Evolutionary conservation across 53 echinoderm and acorn worm species (phyloP).

Genomic region (Mesocentrotus franciscanus): DNA sequence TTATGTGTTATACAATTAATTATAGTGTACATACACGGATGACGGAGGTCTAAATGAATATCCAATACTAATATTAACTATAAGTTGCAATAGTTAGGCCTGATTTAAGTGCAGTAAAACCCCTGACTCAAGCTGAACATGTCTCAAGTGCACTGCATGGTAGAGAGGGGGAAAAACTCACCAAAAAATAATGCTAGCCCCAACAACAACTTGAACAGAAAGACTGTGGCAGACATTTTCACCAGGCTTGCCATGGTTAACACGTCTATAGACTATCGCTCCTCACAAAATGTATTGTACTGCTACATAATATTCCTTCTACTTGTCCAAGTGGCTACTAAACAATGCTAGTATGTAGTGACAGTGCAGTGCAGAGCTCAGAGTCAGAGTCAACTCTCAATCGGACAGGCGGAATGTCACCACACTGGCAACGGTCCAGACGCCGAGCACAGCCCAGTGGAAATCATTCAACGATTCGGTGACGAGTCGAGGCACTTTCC

Average conservation of each 20-base stretch:
- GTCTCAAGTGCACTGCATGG: neutral
- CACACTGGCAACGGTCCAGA: neutral
- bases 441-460: constrained; percentile 8
- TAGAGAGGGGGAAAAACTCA: neutral
- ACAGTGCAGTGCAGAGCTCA: too few relatives aligned
- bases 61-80: too few relatives aligned
- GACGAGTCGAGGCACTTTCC: neutral
- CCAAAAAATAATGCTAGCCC: constrained; percentile 68
- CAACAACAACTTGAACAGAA: constrained; percentile 70
- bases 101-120: too few relatives aligned
- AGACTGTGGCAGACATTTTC: constrained; percentile 52
- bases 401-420: neutral
- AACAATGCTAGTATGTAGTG: neutral
- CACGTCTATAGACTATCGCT: neutral
- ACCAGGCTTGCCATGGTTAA: constrained; percentile 55
- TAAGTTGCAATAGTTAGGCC: too few relatives aligned
- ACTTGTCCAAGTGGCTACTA: neutral
- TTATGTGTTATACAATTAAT: too few relatives aligned
- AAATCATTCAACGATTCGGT: neutral
- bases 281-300: neutral
- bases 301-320: neutral
- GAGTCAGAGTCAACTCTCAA: neutral
- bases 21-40: too few relatives aligned
- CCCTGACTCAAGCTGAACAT: neutral
- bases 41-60: too few relatives aligned